Base-by-base conservation (phyloP, 37 sponge, comb jelly and placozoan species). In the Oopsacas minuta region DNA sequence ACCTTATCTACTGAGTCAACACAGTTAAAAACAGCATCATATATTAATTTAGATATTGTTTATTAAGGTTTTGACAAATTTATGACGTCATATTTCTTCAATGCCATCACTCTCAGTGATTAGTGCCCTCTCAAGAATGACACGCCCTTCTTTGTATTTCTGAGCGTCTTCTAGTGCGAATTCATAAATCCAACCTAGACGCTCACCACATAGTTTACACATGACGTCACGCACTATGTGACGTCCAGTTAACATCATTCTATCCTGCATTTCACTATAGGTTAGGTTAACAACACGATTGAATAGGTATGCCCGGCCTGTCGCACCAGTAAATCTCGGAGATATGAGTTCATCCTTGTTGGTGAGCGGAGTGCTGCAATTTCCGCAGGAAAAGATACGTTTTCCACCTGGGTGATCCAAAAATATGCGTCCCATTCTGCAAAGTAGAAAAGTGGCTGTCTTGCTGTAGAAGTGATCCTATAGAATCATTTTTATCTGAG, bases 171-270 rank as follows among this genome's bases (percentile, higher is more conserved):
- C 99, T 0, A 91, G 91, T 1, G 99, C 99, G 90, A 82, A 98
- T 82, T 98, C 99, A 86, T 98, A 98, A 37, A 98, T 95, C 99
- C 99, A 98, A 28, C 99, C 99, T 37, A 98, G 89, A 84, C 96
- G 89, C n/a, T 89, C 88, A 22, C 82, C 89, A 83, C 99, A 98
- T 69, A 81, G 46, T 53, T 98, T 98, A 83, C 99, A 98, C 0
- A 92, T 90, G 12, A 95, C 94, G 88, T 98, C 99, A 38, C 99
- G 82, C 36, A 98, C 95, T 84, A 87, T 88, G 85, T 96, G 96
- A 39, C 94, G 81, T 20, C 96, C 96, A 82, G 96, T 96, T 28
- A 96, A 81, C 93, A 93, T 95, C 23, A 90, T 87, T 36, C 93
- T 83, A 83, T 88, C 90, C 81, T 92, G 92, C 1, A 91, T 51